Conservation (phyloP, 2,797 vertebrate species). For the Sebastes diaconus region DNA sequence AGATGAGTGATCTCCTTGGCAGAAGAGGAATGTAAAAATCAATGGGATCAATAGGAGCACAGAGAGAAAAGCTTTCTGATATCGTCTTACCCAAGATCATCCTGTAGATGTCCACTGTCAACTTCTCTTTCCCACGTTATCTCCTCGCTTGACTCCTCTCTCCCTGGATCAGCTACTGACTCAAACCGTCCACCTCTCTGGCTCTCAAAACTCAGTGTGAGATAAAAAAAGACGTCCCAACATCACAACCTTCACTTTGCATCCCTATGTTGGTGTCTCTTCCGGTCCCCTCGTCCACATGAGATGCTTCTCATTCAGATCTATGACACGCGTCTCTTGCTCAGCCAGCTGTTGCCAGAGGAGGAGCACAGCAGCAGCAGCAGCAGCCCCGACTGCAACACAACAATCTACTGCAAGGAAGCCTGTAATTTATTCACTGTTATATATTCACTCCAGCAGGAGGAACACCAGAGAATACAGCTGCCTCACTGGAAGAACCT, state of each 20-base stretch:
- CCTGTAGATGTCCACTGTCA: slow-evolving; percentile 70
- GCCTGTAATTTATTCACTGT: slow-evolving; percentile 75
- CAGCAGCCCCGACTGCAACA: slow-evolving; percentile 46
- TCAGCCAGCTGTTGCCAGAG: slow-evolving; percentile 60
- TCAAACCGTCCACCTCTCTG: slow-evolving; percentile 43
- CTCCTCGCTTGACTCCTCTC: slow-evolving; percentile 38
- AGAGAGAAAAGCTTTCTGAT: slow-evolving; percentile 10
- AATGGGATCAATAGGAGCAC: slow-evolving; percentile 19
- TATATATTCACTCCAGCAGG: slow-evolving; percentile 63
- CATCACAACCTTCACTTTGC: slow-evolving; percentile 57
- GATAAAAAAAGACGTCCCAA: slow-evolving; percentile 26
- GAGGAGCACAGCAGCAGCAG: slow-evolving; percentile 36
- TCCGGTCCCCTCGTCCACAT: slow-evolving; percentile 28
- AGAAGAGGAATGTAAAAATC: slow-evolving; percentile 13
- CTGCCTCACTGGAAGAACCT: slow-evolving; percentile 69
- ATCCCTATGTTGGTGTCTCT: slow-evolving; percentile 18
- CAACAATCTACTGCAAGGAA: slow-evolving; percentile 57
- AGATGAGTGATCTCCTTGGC: slow-evolving; percentile 6
- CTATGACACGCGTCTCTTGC: slow-evolving; percentile 23
- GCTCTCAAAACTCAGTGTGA: slow-evolving; percentile 46
- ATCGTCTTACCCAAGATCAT: slow-evolving; percentile 79
- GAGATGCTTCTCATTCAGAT: slow-evolving; percentile 44
- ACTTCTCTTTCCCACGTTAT: slow-evolving; percentile 51
- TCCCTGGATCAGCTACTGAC: slow-evolving; percentile 34
- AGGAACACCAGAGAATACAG: slow-evolving; percentile 53